Evolutionary conservation across 1,140 invertebrate species (phyloP).

Genomic region (Panagrolaimus sp.): DNA sequence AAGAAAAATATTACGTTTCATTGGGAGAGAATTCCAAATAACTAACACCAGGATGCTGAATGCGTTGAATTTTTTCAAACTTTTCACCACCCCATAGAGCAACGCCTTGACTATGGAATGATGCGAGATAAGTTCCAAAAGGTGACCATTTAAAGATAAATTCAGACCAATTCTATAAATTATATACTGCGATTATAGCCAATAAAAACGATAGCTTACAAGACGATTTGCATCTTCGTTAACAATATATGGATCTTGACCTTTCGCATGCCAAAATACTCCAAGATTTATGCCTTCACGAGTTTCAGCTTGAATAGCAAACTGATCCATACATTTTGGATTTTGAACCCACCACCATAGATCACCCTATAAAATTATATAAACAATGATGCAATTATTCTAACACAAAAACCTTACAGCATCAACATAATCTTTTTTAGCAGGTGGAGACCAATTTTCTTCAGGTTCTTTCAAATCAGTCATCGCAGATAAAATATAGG

Average conservation of each 20-base stretch:
- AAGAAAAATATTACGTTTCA: conserved; percentile 63
- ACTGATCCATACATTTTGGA: conserved; percentile 82
- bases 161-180: conserved; percentile 76
- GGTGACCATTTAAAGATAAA: conserved; percentile 94
- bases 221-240: conserved; percentile 22
- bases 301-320: conserved; percentile 71
- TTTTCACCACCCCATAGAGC: conserved; percentile 91
- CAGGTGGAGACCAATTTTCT: conserved; percentile 78
- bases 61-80: conserved; percentile 83
- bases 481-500: conserved; percentile 93
- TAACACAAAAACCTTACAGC: conserved; percentile 58
- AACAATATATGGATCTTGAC: conserved; percentile 34
- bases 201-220: background rate
- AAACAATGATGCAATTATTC: conserved; percentile 16
- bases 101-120: conserved; percentile 88
- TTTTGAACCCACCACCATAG: conserved; percentile 83
- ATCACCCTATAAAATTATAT: conserved; percentile 68
- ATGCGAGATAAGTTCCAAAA: conserved; percentile 86
- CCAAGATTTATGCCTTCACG: conserved; percentile 58
- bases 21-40: conserved; percentile 95
- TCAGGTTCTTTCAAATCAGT: conserved; percentile 84
- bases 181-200: too few relatives aligned
- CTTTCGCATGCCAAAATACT: conserved; percentile 37
- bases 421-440: conserved; percentile 72
- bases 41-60: conserved; percentile 80